Conservation (phyloP, 2,113 vertebrate genomes). For the Sceloporus undulatus region DNA sequence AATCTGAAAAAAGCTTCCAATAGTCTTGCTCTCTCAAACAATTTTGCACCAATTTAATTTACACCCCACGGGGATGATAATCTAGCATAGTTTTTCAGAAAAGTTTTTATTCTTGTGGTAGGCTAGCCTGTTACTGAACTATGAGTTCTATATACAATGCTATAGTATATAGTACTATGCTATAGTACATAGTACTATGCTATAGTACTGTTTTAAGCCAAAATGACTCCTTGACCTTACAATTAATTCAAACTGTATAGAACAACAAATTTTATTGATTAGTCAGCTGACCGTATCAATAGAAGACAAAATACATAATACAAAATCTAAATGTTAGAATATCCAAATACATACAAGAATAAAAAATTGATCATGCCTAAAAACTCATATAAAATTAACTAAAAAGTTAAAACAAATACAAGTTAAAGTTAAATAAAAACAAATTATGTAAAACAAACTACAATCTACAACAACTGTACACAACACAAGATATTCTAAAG, state of each 20-base stretch:
- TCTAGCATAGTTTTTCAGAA: constrained; percentile 24
- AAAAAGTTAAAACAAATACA: too few relatives aligned
- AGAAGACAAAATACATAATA: too few relatives aligned
- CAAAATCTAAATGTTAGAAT: too few relatives aligned
- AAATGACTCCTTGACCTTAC: constrained; percentile 1
- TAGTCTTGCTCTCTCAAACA: constrained; percentile 24
- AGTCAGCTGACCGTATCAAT: too few relatives aligned
- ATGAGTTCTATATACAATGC: constrained; percentile 28
- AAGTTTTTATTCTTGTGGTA: constrained; percentile 1
- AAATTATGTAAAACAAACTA: too few relatives aligned
- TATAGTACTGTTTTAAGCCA: not conserved
- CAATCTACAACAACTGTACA: not conserved
- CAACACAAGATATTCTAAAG: constrained; percentile 13
- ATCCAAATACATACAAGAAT: too few relatives aligned
- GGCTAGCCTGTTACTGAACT: constrained; percentile 17
- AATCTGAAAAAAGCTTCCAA: constrained; percentile 22
- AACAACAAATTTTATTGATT: too few relatives aligned
- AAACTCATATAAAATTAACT: too few relatives aligned
- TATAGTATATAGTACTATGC: not conserved
- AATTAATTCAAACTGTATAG: not conserved
- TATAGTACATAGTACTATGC: too few relatives aligned
- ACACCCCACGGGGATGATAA: constrained; percentile 7
- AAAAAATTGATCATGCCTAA: too few relatives aligned
- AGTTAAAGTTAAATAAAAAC: too few relatives aligned
- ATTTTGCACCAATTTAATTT: constrained; percentile 24